Conservation (phyloP, 2,888 invertebrate species). For the Dryobotodes eremita region DNA sequence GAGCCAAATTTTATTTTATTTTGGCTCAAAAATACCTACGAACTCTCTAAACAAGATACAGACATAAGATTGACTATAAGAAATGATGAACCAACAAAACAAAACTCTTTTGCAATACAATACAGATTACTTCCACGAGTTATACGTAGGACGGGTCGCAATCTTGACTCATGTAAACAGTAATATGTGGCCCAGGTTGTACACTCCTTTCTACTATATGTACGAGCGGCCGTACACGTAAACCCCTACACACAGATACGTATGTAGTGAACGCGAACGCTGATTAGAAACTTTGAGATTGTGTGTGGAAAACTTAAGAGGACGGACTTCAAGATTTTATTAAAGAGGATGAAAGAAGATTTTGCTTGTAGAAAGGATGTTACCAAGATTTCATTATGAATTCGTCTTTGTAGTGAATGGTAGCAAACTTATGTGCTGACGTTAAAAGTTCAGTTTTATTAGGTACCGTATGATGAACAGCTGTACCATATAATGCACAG, state of each 20-base stretch:
- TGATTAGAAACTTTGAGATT: constrained; percentile 60
- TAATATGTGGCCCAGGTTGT: constrained; percentile 60
- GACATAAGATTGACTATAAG: constrained; percentile 18
- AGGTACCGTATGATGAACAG: not conserved
- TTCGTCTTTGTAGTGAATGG: constrained; percentile 24
- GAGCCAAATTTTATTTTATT: constrained; percentile 11
- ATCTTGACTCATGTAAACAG: constrained; percentile 68
- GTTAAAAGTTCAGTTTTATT: constrained; percentile 29
- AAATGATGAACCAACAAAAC: constrained; percentile 54
- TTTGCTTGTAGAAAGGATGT: constrained; percentile 22
- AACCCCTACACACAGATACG: constrained; percentile 41
- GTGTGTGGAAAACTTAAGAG: constrained; percentile 42
- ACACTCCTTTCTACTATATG: constrained; percentile 40
- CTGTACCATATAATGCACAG: not conserved
- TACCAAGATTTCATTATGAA: constrained; percentile 39
- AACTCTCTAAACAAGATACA: not conserved
- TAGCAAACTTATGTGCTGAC: constrained; percentile 5
- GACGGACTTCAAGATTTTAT: constrained; percentile 56
- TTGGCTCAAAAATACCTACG: not conserved
- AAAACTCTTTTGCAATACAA: constrained; percentile 59
- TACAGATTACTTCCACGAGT: constrained; percentile 37
- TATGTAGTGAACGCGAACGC: constrained; percentile 38
- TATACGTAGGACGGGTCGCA: constrained; percentile 51
- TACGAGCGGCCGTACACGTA: constrained; percentile 34
- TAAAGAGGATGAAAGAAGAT: constrained; percentile 46